Evolutionary conservation across 2,888 invertebrate species (phyloP).

Genomic region (Phymatocera aterrima): DNA sequence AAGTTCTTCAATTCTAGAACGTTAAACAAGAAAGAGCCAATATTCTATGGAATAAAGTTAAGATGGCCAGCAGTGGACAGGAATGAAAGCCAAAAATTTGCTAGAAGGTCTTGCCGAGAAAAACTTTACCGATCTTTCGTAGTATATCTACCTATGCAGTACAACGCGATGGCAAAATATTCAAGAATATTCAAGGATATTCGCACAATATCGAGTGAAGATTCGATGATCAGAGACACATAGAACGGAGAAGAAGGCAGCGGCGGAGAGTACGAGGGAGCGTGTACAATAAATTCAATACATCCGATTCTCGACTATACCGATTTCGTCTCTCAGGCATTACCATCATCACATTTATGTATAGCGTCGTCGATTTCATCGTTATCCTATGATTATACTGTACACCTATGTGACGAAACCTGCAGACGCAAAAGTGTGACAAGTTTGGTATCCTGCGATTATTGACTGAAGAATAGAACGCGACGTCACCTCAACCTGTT

Average conservation of each 20-base stretch:
- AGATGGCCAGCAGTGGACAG: not conserved
- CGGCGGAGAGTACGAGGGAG: not conserved
- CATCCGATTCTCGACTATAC: not conserved
- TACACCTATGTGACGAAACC: too few relatives aligned
- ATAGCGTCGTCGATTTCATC: too few relatives aligned
- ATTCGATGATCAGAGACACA: not conserved
- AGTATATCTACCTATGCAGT: not conserved
- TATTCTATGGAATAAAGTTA: constrained; percentile 16
- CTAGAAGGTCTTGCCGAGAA: not conserved
- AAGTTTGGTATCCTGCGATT: too few relatives aligned
- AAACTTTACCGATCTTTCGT: constrained; percentile 9
- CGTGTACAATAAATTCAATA: not conserved
- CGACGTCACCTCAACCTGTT: too few relatives aligned
- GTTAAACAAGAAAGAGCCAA: not conserved
- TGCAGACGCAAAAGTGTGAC: too few relatives aligned
- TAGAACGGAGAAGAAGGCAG: not conserved
- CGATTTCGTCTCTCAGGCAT: not conserved
- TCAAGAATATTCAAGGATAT: constrained; percentile 24
- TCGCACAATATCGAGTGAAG: not conserved
- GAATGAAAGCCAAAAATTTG: not conserved
- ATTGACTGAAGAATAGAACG: too few relatives aligned
- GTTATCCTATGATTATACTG: too few relatives aligned
- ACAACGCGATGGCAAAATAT: not conserved
- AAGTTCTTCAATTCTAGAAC: constrained; percentile 6
- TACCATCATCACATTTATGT: not conserved